Evolutionary conservation across 1,140 invertebrate genomes (phyloP), one percentile per base, ranked within the genome.

Genomic region (Ptiloglossa arizonensis): DNA sequence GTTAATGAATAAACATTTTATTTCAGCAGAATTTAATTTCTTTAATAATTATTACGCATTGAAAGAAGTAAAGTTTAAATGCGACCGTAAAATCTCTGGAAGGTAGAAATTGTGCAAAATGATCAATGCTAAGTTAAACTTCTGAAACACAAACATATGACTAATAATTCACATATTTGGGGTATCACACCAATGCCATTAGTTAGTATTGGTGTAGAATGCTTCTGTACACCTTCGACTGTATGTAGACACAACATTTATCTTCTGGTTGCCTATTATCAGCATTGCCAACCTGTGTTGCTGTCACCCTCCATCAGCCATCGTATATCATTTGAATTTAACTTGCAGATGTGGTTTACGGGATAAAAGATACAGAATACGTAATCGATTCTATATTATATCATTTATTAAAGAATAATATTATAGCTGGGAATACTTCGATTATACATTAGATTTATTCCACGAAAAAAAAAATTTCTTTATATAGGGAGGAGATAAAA

Each of bases 151-250:
- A 35, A 24, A 29, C 24, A n/a, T 38, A 54, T 41, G 17, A 62
- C 24, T 1, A 41, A 41, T 54, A 73, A 74, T 66, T 74, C 60
- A 44, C 19, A 32, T 60, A 66, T 15, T n/a, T 38, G 5, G 32
- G n/a, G 6, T 35, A 56, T 64, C 13, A 41, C 19, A 19, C 22
- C 19, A 15, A 52, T 38, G 24, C 54, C 22, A 41, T 50, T 52
- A 15, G 5, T 19, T 63, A n/a, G 22, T 35, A 64, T 74, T 15
- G 19, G 3, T 19, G 4, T 6, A 15, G 17, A 19, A 24, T 27
- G 38, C 4, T 46, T 8, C 15, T 19, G 27, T 46, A 17, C 32
- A 63, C 6, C 17, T 72, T 52, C 11, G 32, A 19, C 19, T 64
- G 29, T 41, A 32, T 22, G 56, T 22, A 54, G 22, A 35, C n/a